Conservation (phyloP, 2,888 invertebrate genomes). For the Emmelina monodactyla region DNA sequence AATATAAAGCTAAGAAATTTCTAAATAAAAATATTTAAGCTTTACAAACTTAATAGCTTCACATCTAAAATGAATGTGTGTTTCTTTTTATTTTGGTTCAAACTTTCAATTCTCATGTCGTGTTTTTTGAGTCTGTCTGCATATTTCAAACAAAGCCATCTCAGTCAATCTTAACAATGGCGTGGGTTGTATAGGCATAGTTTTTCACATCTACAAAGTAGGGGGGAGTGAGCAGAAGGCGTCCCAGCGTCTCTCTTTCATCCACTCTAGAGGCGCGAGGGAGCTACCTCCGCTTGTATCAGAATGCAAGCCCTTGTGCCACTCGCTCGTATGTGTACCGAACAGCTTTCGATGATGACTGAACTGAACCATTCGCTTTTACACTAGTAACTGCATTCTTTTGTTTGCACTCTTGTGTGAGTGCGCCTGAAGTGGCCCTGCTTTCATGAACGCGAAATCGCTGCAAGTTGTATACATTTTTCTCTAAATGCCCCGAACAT, state of each 20-base stretch:
- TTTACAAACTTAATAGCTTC: no score
- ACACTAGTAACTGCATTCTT: conserved; percentile 50
- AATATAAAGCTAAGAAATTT: no score
- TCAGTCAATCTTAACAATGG: conserved; percentile 52
- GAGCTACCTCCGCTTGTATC: conserved; percentile 42
- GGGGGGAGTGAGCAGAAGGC: conserved; percentile 46
- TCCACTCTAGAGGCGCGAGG: conserved; percentile 46
- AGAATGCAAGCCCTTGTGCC: conserved; percentile 27
- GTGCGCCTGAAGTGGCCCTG: neutral
- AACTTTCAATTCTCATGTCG: conserved; percentile 7
- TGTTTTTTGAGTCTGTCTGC: conserved; percentile 28
- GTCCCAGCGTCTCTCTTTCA: conserved; percentile 51
- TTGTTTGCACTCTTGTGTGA: conserved; percentile 34
- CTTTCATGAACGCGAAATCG: neutral
- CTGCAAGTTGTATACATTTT: neutral
- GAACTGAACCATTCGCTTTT: conserved; percentile 50
- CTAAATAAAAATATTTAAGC: no score
- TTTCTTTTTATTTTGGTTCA: neutral
- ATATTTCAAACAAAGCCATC: conserved; percentile 43
- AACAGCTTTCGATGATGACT: conserved; percentile 62
- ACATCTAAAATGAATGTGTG: neutral
- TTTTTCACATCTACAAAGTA: conserved; percentile 53
- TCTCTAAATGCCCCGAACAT: neutral
- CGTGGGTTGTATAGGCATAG: conserved; percentile 36
- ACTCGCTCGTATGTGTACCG: conserved; percentile 28